Evolutionary conservation across 2,888 invertebrate genomes (phyloP), one percentile per base, ranked within the genome.

Genomic region (Eulithis testata): DNA sequence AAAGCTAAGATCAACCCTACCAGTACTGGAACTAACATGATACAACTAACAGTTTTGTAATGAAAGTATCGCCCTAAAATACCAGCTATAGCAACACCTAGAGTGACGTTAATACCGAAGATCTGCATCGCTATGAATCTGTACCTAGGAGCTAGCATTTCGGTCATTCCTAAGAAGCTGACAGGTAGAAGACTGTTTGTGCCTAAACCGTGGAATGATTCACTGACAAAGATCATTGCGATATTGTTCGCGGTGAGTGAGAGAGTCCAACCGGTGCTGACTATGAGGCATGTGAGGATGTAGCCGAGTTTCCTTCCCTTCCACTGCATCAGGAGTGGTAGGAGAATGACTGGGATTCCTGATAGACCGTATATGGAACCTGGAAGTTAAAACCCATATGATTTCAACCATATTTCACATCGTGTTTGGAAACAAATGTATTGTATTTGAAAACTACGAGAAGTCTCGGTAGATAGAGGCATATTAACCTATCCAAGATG

Each of bases 271-370:
- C 73, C 73, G 9, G 52, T 31, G 52, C 66, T 57, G 31, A 65
- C 11, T 52, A 71, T 55, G 5, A 60, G 31, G 52, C 68, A 68
- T 1, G 73, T 54, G 7, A 61, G 21, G n/a, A 73, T 69, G 59
- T 58, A 68, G 11, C 54, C 60, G 3, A 69, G 11, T 27, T 70
- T 74, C 11, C 74, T 57, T 11, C 74, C 74, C 11, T 49, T 65
- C 68, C 68, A 68, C 40, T 74, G 71, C 71, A 71, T 73, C 7
- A 74, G 31, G 4, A 63, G 31, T 3, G 73, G 74, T 43, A 74
- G 12, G 2, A 68, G 9, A 12, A 73, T 64, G 8, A 45, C 59
- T 11, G 71, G 73, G n/a, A 73, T 64, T 4, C 72, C 74, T 5
- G 71, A 65, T 8, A 74, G 7, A 21, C 72, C 74, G 52, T 74